Percentiles rank a stretch among this genome's conserved stretches.
Conservation (phyloP, 1,140 invertebrate genomes). For the Zaprionus inermis region DNA sequence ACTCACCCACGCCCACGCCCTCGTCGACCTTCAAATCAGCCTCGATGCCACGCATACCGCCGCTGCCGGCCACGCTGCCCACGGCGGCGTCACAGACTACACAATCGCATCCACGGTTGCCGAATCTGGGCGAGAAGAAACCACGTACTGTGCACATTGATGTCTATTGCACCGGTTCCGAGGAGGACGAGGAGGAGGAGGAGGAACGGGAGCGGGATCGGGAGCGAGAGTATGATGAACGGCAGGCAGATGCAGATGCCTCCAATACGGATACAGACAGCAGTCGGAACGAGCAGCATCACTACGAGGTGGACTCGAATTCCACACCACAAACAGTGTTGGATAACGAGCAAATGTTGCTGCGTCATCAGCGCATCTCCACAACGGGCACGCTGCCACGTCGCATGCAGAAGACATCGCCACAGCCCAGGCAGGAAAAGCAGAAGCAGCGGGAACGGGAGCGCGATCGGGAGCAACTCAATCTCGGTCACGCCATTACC, state of each 20-base stretch:
- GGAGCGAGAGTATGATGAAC: slow-evolving; percentile 85
- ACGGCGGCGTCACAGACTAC: slow-evolving; percentile 7
- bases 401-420: slow-evolving; percentile 38
- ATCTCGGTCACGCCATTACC: slow-evolving; percentile 75
- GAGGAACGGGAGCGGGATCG: slow-evolving; percentile 85
- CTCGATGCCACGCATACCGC: slow-evolving; percentile 72
- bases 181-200: slow-evolving; percentile 86
- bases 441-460: slow-evolving; percentile 8
- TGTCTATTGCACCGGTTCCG: slow-evolving; percentile 90
- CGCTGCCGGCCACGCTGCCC: slow-evolving; percentile 35
- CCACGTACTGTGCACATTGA: slow-evolving; percentile 91
- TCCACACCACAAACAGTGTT: slow-evolving; percentile 88
- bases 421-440: slow-evolving; percentile 6
- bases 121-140: slow-evolving; percentile 85
- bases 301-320: slow-evolving; percentile 76
- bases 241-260: slow-evolving; percentile 86
- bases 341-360: slow-evolving; percentile 86
- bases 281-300: slow-evolving; percentile 39
- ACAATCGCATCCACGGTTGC: not conserved
- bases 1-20: slow-evolving; percentile 64
- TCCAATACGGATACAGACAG: slow-evolving; percentile 77
- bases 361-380: slow-evolving; percentile 86
- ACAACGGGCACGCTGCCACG: slow-evolving; percentile 83
- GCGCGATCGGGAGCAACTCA: slow-evolving; percentile 38
- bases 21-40: slow-evolving; percentile 78